Evolutionary conservation across 2,888 invertebrate genomes (phyloP).

Genomic region (Heterodera filipjevi): DNA sequence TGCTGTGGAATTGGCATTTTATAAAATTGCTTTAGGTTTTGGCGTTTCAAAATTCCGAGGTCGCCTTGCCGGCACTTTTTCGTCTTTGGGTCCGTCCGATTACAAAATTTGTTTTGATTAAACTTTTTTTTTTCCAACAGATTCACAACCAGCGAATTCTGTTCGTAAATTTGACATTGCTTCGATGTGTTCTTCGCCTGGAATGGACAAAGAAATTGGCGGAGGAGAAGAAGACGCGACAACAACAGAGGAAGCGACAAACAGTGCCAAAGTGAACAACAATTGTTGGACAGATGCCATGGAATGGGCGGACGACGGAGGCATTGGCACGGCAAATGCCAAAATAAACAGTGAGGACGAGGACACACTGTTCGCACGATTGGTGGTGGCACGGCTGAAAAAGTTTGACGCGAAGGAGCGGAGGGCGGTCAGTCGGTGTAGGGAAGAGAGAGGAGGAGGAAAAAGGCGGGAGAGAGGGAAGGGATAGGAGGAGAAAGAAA

Average conservation of each 20-base stretch:
- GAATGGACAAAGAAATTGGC: constrained; percentile 42
- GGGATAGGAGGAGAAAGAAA: too few species aligned
- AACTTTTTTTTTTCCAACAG: not conserved
- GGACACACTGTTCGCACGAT: constrained; percentile 55
- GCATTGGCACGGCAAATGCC: not conserved
- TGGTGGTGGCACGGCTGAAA: constrained; percentile 54
- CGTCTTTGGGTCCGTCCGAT: not conserved
- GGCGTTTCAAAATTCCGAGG: constrained; percentile 1
- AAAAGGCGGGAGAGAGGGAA: not conserved
- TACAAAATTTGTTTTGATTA: not conserved
- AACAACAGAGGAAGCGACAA: not conserved
- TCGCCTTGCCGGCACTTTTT: not conserved
- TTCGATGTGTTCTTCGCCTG: constrained; percentile 15
- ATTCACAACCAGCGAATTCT: not conserved
- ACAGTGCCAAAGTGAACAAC: constrained; percentile 18
- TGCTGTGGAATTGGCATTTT: too few species aligned
- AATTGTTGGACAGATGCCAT: constrained; percentile 1
- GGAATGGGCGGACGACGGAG: constrained; percentile 13
- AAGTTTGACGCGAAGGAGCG: constrained; percentile 54
- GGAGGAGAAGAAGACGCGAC: not conserved
- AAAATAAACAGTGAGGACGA: constrained; percentile 47
- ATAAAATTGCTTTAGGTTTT: not conserved
- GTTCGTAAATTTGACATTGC: not conserved
- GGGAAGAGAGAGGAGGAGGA: too few species aligned
- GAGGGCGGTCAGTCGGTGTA: constrained; percentile 46